Conservation (phyloP, 2,888 invertebrate genomes). For the Trileptium ribeirensis region DNA sequence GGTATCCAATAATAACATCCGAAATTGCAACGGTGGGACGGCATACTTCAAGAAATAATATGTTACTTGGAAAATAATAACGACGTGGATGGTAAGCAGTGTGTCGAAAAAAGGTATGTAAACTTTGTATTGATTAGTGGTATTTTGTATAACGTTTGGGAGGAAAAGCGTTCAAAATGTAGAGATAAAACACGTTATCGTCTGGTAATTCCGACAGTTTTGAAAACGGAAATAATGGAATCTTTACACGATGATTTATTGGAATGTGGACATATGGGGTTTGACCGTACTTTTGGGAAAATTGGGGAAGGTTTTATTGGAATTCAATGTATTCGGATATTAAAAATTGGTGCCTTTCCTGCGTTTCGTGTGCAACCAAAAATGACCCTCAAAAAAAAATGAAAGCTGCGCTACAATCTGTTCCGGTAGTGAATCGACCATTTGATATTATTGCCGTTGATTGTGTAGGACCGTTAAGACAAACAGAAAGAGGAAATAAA, state of each 20-base stretch:
- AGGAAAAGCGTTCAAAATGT: no score
- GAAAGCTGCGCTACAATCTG: background rate
- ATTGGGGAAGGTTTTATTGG: background rate
- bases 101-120: no score
- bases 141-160: no score
- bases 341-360: background rate
- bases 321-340: background rate
- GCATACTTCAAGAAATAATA: no score
- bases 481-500: conserved; percentile 17
- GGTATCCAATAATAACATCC: no score
- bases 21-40: no score
- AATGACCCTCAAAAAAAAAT: conserved; percentile 5
- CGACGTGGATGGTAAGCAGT: no score
- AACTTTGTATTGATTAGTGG: no score
- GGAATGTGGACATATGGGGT: background rate
- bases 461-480: no score
- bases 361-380: background rate
- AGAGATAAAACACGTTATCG: no score
- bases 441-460: background rate
- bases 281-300: background rate
- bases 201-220: background rate
- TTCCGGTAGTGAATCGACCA: conserved; percentile 13
- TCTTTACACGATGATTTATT: conserved; percentile 4
- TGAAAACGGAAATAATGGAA: background rate
- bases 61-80: no score